A percentile compares a stretch with the other conserved stretches of the same genome.
These are phyloP conservation scores for Cairina moschata DNA, from an alignment of 2,113 vertebrate species.

Conservation along the genomic window DNA sequence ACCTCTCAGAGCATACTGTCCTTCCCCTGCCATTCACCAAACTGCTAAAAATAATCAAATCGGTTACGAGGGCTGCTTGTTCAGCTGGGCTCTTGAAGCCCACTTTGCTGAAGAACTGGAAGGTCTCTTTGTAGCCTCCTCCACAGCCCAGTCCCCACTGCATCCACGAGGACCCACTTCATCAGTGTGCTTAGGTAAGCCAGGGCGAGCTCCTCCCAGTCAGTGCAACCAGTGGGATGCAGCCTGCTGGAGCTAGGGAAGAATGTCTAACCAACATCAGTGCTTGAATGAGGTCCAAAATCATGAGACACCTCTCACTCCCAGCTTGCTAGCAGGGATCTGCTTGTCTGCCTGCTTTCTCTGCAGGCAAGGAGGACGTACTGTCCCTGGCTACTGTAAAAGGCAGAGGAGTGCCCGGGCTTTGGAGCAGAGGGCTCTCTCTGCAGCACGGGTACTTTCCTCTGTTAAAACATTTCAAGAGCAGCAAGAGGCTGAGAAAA, in stretches of 20 bases:
- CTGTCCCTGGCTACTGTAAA: neutral
- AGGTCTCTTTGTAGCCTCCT: neutral
- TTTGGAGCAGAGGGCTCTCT: neutral
- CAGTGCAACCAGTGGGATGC: neutral
- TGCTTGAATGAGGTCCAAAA: neutral
- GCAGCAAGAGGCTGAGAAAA: neutral
- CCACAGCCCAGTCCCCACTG: accelerated
- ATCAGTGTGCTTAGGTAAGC: neutral
- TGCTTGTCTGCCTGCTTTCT: neutral
- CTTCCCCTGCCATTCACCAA: neutral
- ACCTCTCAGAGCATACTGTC: neutral
- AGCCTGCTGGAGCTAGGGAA: neutral
- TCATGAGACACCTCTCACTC: neutral
- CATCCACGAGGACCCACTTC: neutral
- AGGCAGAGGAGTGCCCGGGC: neutral
- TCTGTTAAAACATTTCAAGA: neutral
- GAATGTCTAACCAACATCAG: neutral
- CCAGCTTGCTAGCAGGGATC: neutral
- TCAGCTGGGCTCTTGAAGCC: neutral
- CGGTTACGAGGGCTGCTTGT: neutral
- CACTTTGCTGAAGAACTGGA: neutral
- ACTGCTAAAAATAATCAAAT: neutral
- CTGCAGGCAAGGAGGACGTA: neutral
- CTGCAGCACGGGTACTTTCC: neutral
- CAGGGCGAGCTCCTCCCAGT: neutral